A percentile compares a stretch with the other conserved stretches of the same genome.
Conservation (phyloP, 2,888 invertebrate genomes). For the Heliconius cydno region DNA sequence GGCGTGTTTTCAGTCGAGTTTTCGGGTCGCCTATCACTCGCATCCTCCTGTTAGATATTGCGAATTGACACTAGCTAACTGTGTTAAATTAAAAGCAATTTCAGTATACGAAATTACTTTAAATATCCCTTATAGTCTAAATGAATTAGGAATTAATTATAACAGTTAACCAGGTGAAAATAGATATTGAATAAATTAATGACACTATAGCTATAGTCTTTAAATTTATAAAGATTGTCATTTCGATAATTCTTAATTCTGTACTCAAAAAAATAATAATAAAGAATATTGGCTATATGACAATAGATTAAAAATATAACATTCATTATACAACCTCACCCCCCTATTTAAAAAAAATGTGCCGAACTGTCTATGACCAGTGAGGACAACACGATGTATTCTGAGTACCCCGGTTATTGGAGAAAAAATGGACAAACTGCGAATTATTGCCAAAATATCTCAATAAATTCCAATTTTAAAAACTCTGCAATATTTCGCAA, state of each 20-base stretch:
- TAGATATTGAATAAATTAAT: not conserved
- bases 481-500: conserved; percentile 19
- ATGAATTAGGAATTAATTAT: conserved; percentile 2
- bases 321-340: conserved; percentile 17
- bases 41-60: conserved; percentile 78
- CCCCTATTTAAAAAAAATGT: conserved; percentile 37
- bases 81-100: conserved; percentile 27
- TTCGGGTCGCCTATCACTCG: conserved; percentile 71
- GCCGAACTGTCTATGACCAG: conserved; percentile 73
- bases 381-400: conserved; percentile 66
- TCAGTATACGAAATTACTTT: conserved; percentile 19
- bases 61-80: conserved; percentile 60
- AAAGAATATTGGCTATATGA: conserved; percentile 25
- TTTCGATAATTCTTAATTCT: not conserved
- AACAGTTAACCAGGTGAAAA: not conserved
- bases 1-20: conserved; percentile 72
- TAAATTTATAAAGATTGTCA: not conserved
- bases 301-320: conserved; percentile 14
- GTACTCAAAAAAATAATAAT: not conserved
- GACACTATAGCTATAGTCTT: conserved; percentile 7
- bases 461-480: not conserved
- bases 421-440: conserved; percentile 27
- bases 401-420: conserved; percentile 36
- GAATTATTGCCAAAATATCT: conserved; percentile 8
- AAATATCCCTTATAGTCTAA: conserved; percentile 3